Conservation (phyloP, 2,888 invertebrate species). For the Lepidonotus clava region DNA sequence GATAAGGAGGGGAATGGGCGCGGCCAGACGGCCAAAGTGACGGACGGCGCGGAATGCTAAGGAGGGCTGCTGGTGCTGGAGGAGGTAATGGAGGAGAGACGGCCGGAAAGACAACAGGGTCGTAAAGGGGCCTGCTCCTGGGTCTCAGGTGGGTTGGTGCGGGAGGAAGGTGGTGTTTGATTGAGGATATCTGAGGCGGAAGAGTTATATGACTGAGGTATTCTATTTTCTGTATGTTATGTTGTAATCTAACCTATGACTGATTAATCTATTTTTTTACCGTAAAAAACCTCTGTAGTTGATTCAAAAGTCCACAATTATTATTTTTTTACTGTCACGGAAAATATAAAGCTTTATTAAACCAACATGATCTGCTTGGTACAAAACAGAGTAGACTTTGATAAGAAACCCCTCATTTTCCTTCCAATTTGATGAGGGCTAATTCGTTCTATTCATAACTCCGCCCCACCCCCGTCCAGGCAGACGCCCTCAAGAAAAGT, state of each 20-base stretch:
- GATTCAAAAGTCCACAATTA: no score
- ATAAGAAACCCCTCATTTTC: slow-evolving; percentile 24
- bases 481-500: slow-evolving; percentile 6
- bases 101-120: not conserved
- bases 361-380: no score
- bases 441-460: not conserved
- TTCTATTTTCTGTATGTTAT: no score
- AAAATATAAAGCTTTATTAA: no score
- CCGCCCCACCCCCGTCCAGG: slow-evolving; percentile 12
- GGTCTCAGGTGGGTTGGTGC: not conserved
- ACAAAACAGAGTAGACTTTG: no score
- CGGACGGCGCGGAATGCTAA: not conserved
- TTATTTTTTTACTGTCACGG: no score
- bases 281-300: no score
- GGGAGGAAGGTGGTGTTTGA: no score
- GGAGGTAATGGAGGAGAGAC: not conserved
- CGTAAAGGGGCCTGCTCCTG: not conserved
- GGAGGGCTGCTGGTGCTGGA: not conserved
- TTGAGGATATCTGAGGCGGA: no score
- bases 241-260: no score
- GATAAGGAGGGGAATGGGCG: not conserved
- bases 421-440: not conserved
- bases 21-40: not conserved
- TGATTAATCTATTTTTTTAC: no score
- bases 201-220: no score